Percentiles rank a stretch among this genome's conserved stretches.
phyloP scores from a whole-genome alignment of 1,140 invertebrate genomes.

The Drosophila lacertosa region DNA sequence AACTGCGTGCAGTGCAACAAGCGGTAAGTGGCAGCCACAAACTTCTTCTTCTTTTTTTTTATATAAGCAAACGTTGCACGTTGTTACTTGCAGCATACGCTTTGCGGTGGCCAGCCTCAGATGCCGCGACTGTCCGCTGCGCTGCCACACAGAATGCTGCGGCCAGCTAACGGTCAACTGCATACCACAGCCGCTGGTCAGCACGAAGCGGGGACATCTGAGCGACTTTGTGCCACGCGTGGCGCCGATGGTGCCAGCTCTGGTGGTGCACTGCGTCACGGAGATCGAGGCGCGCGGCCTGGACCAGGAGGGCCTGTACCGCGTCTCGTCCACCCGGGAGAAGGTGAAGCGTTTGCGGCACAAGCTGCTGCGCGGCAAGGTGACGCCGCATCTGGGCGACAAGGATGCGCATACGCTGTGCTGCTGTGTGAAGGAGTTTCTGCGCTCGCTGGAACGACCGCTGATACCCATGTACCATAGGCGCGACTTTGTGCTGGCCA shows the following conservation, averaged over 20 bases:
- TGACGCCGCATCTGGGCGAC: constrained; percentile 88
- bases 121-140: constrained; percentile 90
- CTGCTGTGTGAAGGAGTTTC: constrained; percentile 94
- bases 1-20: constrained; percentile 92
- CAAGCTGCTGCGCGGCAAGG: constrained; percentile 90
- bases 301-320: constrained; percentile 94
- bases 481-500: constrained; percentile 89
- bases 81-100: constrained; percentile 85
- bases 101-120: constrained; percentile 89
- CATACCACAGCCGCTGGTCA: constrained; percentile 85
- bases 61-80: not conserved
- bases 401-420: constrained; percentile 92
- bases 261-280: constrained; percentile 97
- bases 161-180: constrained; percentile 91
- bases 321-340: constrained; percentile 92
- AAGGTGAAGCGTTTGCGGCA: constrained; percentile 93
- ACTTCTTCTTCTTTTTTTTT: not conserved
- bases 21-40: constrained; percentile 84
- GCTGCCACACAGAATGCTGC: constrained; percentile 90
- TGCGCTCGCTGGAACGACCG: constrained; percentile 91
- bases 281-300: constrained; percentile 94
- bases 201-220: constrained; percentile 87
- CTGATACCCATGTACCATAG: constrained; percentile 90
- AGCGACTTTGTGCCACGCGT: constrained; percentile 91
- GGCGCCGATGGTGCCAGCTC: constrained; percentile 95